Evolutionary conservation across 2,888 invertebrate genomes (phyloP).

Genomic region (Lottia scabra): DNA sequence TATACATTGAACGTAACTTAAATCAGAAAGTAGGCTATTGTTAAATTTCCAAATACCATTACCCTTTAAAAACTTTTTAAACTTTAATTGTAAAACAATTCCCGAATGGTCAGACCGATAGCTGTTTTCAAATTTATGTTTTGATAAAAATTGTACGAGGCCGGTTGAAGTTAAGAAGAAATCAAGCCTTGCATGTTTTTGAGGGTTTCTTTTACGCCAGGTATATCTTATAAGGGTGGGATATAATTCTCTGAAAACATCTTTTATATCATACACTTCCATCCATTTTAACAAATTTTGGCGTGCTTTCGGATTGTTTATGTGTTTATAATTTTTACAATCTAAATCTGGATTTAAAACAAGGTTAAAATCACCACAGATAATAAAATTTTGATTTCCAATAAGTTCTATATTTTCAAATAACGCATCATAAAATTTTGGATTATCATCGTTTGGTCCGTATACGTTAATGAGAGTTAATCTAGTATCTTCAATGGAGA

Average conservation of each 20-base stretch:
- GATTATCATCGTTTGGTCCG: conserved; percentile 16
- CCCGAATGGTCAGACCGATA: conserved; percentile 15
- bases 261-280: neutral
- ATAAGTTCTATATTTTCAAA: neutral
- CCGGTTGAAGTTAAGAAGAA: conserved; percentile 13
- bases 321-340: neutral
- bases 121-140: neutral
- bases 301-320: too few relatives aligned
- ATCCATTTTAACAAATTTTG: too few relatives aligned
- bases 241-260: conserved; percentile 1
- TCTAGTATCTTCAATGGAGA: too few relatives aligned
- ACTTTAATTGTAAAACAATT: conserved; percentile 8
- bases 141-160: neutral
- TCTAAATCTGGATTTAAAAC: conserved; percentile 9
- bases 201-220: conserved; percentile 12
- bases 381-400: neutral
- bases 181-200: conserved; percentile 17
- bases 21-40: conserved; percentile 14
- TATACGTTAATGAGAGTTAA: neutral
- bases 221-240: conserved; percentile 10
- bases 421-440: conserved; percentile 8
- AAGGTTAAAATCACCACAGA: conserved; percentile 8
- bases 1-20: neutral
- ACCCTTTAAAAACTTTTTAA: neutral
- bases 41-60: conserved; percentile 21